Evolutionary conservation across 1,140 invertebrate genomes (phyloP).

Genomic region (Heliothis virescens): DNA sequence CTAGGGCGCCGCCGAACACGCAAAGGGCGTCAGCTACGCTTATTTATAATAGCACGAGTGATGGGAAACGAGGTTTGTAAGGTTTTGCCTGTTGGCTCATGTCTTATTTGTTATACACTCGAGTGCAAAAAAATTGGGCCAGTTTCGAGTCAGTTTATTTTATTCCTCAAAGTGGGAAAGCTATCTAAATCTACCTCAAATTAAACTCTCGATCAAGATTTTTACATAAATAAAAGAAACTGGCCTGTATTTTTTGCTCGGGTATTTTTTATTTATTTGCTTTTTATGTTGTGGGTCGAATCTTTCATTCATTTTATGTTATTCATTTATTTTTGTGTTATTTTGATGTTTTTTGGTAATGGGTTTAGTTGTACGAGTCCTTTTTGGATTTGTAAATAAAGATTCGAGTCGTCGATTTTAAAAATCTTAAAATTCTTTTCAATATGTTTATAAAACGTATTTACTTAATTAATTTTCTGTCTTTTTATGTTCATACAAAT

Average conservation of each 20-base stretch:
- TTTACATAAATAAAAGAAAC: not conserved
- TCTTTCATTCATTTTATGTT: slow-evolving; percentile 24
- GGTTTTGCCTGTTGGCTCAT: not conserved
- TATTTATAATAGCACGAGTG: slow-evolving; percentile 90
- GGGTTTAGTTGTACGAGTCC: slow-evolving; percentile 15
- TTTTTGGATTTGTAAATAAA: too few relatives aligned
- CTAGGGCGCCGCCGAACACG: slow-evolving; percentile 91
- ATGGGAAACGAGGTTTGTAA: slow-evolving; percentile 76
- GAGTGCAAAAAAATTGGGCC: not conserved
- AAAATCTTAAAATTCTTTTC: too few relatives aligned
- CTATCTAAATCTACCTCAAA: too few relatives aligned
- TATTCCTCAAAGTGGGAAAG: too few relatives aligned
- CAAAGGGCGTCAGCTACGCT: slow-evolving; percentile 91
- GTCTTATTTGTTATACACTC: not conserved
- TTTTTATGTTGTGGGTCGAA: not conserved
- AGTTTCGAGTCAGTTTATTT: too few relatives aligned
- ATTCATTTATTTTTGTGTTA: not conserved
- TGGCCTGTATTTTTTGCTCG: too few relatives aligned
- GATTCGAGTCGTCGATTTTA: too few relatives aligned
- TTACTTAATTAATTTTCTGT: too few relatives aligned
- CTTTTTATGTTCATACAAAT: too few relatives aligned
- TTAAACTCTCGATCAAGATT: not conserved
- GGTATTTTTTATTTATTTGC: too few relatives aligned
- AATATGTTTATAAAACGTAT: too few relatives aligned
- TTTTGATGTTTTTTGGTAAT: slow-evolving; percentile 14